Evolutionary conservation across 2,797 vertebrate genomes (phyloP).

Genomic region (Tapirus indicus): DNA sequence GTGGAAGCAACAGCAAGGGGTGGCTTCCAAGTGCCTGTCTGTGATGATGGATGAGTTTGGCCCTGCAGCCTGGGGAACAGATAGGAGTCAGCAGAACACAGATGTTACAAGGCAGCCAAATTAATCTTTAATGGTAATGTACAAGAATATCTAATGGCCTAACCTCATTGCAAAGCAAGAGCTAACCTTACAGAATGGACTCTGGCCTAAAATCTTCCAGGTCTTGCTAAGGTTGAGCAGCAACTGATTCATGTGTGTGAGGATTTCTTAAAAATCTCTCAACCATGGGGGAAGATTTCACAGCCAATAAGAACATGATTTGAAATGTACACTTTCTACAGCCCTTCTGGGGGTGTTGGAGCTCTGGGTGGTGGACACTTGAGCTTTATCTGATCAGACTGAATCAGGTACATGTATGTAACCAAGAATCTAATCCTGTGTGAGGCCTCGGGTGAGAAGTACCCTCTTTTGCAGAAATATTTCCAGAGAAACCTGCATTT

Average conservation of each 20-base stretch:
- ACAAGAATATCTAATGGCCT: conserved; percentile 82
- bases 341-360: not conserved
- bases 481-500: conserved; percentile 20
- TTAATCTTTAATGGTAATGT: conserved; percentile 85
- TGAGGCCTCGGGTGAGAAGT: not conserved
- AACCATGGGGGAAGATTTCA: not conserved
- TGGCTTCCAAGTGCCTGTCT: conserved; percentile 86
- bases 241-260: conserved; percentile 73
- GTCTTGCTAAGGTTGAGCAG: conserved; percentile 79
- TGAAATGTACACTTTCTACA: conserved; percentile 74
- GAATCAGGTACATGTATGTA: not conserved
- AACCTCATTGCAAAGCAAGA: conserved; percentile 83
- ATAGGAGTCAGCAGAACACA: conserved; percentile 87
- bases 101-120: conserved; percentile 85
- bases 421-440: not conserved
- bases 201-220: conserved; percentile 82
- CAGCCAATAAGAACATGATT: conserved; percentile 61
- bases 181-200: conserved; percentile 81
- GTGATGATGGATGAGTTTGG: conserved; percentile 87
- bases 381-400: fast-evolving
- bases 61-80: conserved; percentile 78
- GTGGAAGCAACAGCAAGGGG: conserved; percentile 77
- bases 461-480: not conserved
- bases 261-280: conserved; percentile 77
- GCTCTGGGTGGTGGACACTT: not conserved